Conservation (phyloP, 2,797 vertebrate species). For the Crax fasciolata region DNA sequence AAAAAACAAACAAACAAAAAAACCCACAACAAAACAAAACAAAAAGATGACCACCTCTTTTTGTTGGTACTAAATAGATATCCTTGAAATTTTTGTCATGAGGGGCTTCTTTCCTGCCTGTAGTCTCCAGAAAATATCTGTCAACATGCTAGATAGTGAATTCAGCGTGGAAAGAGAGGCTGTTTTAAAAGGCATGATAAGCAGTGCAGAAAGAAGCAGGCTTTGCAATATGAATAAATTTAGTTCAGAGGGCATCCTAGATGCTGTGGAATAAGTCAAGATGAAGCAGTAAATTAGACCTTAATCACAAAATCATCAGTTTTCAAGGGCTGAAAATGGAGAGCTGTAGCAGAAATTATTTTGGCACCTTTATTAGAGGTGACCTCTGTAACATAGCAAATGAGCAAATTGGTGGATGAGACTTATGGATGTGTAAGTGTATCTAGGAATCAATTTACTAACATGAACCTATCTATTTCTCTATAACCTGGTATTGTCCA, state of each 20-base stretch:
- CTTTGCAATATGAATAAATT: background rate
- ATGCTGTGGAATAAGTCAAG: background rate
- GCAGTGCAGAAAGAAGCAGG: background rate
- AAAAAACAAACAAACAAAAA: background rate
- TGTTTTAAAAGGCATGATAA: background rate
- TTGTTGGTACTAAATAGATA: background rate
- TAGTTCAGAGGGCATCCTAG: background rate
- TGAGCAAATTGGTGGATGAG: background rate
- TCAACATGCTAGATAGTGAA: background rate
- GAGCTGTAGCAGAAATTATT: background rate
- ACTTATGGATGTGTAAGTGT: background rate
- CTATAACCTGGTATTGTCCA: background rate
- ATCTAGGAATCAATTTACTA: background rate
- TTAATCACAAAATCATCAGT: background rate
- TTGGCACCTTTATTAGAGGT: background rate
- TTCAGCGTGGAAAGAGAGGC: background rate
- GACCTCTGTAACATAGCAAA: fast-evolving
- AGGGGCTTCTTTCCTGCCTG: background rate
- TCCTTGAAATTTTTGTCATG: background rate
- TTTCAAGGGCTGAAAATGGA: background rate
- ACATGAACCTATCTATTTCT: background rate
- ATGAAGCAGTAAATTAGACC: background rate
- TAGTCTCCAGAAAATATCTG: background rate
- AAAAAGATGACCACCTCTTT: background rate
- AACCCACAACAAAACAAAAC: background rate